These are phyloP conservation scores for Morpho helenor DNA, from an alignment of 2,888 invertebrate genomes.

Conservation along the genomic window DNA sequence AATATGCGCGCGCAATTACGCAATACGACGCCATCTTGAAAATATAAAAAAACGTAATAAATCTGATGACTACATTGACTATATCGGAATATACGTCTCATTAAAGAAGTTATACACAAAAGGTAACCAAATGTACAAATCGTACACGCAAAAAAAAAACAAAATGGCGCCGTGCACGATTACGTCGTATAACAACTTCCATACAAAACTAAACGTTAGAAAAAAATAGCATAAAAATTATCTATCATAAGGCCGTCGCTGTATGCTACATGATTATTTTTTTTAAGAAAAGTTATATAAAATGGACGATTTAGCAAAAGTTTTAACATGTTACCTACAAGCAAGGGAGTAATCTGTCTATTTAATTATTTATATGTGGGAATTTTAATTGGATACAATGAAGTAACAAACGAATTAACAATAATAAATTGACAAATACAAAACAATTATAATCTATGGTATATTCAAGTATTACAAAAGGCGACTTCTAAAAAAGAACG, in stretches of 20 bases:
- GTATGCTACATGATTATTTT: conserved; percentile 44
- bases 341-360: conserved; percentile 25
- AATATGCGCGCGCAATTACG: background rate
- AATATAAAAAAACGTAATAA: conserved; percentile 4
- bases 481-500: background rate
- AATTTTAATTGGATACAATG: conserved; percentile 8
- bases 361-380: conserved; percentile 1
- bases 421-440: background rate
- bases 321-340: conserved; percentile 44
- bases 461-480: conserved; percentile 5
- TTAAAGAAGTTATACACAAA: conserved; percentile 5
- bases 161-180: conserved; percentile 24
- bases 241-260: conserved; percentile 30
- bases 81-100: background rate
- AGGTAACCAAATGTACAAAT: conserved; percentile 6
- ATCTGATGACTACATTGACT: conserved; percentile 9
- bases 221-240: conserved; percentile 26
- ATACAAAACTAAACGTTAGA: conserved; percentile 30
- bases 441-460: background rate
- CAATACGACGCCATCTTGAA: conserved; percentile 38
- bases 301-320: conserved; percentile 47
- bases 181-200: conserved; percentile 23
- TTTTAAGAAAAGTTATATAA: conserved; percentile 24
- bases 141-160: conserved; percentile 9
- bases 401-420: background rate